Evolutionary conservation across 2,113 vertebrate species (phyloP).

Genomic region (Elephantulus edwardii): DNA sequence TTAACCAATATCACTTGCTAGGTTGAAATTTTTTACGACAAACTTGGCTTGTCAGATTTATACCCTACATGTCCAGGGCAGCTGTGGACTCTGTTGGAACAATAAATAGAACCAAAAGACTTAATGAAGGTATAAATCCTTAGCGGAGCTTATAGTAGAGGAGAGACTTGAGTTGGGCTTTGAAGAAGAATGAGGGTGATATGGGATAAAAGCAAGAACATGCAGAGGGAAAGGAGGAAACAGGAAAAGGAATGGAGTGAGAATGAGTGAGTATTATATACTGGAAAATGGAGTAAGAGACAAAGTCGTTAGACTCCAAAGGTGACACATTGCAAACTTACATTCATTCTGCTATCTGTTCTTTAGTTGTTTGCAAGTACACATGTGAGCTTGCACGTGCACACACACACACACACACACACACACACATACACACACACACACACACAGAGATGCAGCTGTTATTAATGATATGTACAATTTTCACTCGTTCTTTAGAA

Average conservation of each 20-base stretch:
- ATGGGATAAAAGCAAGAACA: not conserved
- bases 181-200: not conserved
- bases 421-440: not conserved
- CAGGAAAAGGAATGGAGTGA: not conserved
- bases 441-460: not conserved
- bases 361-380: not conserved
- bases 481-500: conserved; percentile 57
- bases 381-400: too few species aligned
- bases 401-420: not conserved
- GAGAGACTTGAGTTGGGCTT: not conserved
- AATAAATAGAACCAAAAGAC: not conserved
- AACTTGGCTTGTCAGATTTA: not conserved
- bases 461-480: conserved; percentile 53
- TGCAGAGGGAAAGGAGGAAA: not conserved
- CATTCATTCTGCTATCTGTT: not conserved
- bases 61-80: not conserved
- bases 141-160: not conserved
- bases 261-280: not conserved
- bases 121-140: not conserved
- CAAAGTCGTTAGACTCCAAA: not conserved
- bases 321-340: not conserved
- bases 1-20: not conserved
- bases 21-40: not conserved
- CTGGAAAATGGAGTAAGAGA: not conserved
- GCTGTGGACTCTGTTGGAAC: not conserved